Conservation (phyloP, 1,140 invertebrate genomes). For the Brachionus sp. region DNA sequence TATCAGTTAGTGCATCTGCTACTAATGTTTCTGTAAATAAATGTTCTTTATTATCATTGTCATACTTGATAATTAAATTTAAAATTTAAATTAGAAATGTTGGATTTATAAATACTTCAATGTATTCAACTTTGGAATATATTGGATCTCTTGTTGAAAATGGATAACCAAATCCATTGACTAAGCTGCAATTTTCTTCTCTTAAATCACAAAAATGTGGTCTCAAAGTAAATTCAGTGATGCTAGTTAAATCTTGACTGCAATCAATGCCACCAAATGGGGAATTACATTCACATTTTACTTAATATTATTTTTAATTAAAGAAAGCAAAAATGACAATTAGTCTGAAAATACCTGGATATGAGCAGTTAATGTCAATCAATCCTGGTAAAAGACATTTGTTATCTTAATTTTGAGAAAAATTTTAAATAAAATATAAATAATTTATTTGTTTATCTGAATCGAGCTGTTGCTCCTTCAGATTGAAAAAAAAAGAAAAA, state of each 20-base stretch:
- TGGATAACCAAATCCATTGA: slow-evolving; percentile 21
- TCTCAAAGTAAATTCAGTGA: neutral
- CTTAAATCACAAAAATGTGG: slow-evolving; percentile 26
- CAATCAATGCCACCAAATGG: slow-evolving; percentile 23
- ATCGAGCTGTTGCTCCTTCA: too few relatives aligned
- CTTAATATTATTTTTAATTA: neutral
- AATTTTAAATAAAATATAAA: too few relatives aligned
- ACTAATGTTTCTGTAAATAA: neutral
- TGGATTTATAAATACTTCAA: neutral
- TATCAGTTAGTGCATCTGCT: neutral
- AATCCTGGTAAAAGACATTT: neutral
- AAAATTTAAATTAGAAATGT: neutral
- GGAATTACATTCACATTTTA: slow-evolving; percentile 2
- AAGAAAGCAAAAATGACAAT: neutral
- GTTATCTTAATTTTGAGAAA: neutral
- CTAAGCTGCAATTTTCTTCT: neutral
- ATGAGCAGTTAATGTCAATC: neutral
- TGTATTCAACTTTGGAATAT: neutral
- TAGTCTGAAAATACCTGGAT: neutral
- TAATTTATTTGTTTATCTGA: too few relatives aligned
- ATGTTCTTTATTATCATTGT: neutral
- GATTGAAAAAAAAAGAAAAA: too few relatives aligned
- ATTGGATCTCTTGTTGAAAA: slow-evolving; percentile 27
- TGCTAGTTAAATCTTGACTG: neutral
- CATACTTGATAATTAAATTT: neutral